Evolutionary conservation across 1,140 invertebrate species (phyloP), one percentile per base, ranked within the genome.

Genomic region (Goniozus legneri): DNA sequence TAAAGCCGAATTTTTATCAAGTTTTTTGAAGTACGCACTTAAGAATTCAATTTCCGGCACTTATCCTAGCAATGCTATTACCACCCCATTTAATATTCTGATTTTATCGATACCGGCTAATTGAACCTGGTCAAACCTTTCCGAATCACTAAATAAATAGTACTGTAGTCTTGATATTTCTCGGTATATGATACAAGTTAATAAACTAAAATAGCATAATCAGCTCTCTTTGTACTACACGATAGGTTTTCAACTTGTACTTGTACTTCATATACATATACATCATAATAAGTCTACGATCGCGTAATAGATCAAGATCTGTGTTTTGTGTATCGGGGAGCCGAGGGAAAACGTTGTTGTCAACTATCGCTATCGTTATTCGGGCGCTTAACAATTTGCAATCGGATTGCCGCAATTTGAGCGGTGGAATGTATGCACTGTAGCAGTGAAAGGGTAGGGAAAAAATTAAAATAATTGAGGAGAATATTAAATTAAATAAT

Each of bases 191-290:
- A 60, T 62, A 63, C 64, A 60, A 65, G 51, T 52, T 60, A 65
- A 64, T 56, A 60, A 62, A 68, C 49, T 63, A 68, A 62, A 60
- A 64, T 66, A 70, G 62, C 63, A 65, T 71, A 70, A 71, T 70
- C 66, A 62, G 69, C 64, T 66, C 67, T 72, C 67, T 72, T 71
- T 73, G 63, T 71, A 75, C 63, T 71, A 72, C 59, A 60, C 65
- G 71, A 73, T 73, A 75, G 68, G 60, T 69, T 67, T 72, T 73
- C 65, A 67, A 60, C 66, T 71, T 65, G 61, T 68, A 62, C 52
- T n/a, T n/a, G 36, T 57, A 67, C 64, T 56, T 66, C 60, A 65
- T 62, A 69, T 59, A 62, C 53, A 58, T 64, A 54, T 54, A 59
- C 56, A 56, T 53, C 49, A 46, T 60, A 58, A 58, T 52, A 48